phyloP scores from a whole-genome alignment of 2,113 vertebrate genomes.

The Arvicanthis niloticus region DNA sequence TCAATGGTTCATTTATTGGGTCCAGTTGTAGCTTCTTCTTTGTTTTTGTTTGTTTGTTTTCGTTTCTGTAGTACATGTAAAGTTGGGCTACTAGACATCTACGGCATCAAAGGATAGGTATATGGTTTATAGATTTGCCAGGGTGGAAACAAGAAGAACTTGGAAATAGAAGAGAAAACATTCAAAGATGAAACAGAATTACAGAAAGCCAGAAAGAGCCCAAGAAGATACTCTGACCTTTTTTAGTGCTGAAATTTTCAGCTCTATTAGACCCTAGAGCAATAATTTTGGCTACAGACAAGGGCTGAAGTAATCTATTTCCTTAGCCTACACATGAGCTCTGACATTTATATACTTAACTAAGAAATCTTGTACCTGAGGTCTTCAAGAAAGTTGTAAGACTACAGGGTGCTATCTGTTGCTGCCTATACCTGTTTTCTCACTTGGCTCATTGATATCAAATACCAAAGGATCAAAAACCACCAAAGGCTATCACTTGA shows the following conservation, averaged over 20 bases:
- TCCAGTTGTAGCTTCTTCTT: neutral
- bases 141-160: too few species aligned
- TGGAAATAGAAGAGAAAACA: neutral
- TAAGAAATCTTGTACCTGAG: neutral
- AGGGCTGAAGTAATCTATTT: neutral
- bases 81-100: neutral
- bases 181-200: too few species aligned
- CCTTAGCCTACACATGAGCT: neutral
- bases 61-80: too few species aligned
- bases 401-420: neutral
- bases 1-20: too few species aligned
- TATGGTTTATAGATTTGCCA: neutral
- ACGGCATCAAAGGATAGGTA: neutral
- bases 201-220: neutral
- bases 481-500: neutral
- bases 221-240: too few species aligned
- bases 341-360: too few species aligned
- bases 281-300: neutral
- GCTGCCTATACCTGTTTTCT: neutral
- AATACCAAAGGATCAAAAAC: neutral
- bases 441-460: neutral
- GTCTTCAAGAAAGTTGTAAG: neutral
- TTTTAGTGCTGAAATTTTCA: too few species aligned
- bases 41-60: neutral
- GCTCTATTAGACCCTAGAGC: neutral